Conservation (phyloP, 2,113 vertebrate genomes). For the Coregonus clupeaformis region DNA sequence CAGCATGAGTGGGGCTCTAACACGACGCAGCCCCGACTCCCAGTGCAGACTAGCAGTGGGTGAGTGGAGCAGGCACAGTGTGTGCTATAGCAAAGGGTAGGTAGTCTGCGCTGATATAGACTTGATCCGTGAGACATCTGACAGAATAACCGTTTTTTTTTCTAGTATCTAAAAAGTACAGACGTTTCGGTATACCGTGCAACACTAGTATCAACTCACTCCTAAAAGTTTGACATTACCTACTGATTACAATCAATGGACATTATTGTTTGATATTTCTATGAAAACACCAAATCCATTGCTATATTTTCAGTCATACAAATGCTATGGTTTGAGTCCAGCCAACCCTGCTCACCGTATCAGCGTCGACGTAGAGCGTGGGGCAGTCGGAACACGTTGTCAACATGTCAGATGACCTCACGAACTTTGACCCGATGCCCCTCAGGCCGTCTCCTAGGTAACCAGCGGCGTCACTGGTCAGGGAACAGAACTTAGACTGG, state of each 20-base stretch:
- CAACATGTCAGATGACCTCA: conserved; percentile 94
- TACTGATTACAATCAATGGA: not conserved
- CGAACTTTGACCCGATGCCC: conserved; percentile 95
- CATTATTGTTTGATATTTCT: not conserved
- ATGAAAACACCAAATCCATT: not conserved
- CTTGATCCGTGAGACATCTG: too few species aligned
- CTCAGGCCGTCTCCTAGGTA: conserved; percentile 93
- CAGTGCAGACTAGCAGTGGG: too few species aligned
- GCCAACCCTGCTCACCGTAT: conserved; percentile 83
- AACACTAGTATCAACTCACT: too few species aligned
- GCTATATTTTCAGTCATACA: not conserved
- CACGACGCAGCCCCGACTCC: too few species aligned
- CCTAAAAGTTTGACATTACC: too few species aligned
- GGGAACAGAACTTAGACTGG: conserved; percentile 94
- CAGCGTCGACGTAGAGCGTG: conserved; percentile 93
- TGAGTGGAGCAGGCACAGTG: too few species aligned
- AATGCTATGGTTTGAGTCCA: not conserved
- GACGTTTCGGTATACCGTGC: too few species aligned
- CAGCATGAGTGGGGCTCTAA: too few species aligned
- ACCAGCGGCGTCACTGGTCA: conserved; percentile 91
- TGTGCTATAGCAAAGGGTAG: too few species aligned
- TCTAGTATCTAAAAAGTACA: too few species aligned
- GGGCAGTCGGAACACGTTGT: conserved; percentile 95
- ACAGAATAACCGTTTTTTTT: too few species aligned
- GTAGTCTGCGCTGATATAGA: too few species aligned